Evolutionary conservation across 64 coral and sea anemone genomes (phyloP).

Genomic region (Pocillopora damicornis): DNA sequence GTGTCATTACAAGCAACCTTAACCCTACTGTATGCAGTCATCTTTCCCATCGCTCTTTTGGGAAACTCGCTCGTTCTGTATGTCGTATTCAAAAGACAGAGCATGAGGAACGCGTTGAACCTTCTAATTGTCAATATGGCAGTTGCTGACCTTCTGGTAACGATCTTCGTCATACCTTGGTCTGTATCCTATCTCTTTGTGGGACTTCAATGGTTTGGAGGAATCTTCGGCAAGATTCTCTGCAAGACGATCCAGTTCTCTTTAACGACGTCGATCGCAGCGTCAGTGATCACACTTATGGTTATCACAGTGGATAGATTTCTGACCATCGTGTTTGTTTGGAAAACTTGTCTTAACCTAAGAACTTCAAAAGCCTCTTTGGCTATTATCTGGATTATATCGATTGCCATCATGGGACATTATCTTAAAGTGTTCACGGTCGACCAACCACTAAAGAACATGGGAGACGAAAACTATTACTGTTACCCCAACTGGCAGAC

Average conservation of each 20-base stretch:
- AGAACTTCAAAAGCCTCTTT: slow-evolving; percentile 66
- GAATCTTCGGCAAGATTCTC: slow-evolving; percentile 64
- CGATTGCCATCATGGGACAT: slow-evolving; percentile 60
- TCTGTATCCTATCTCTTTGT: slow-evolving; percentile 64
- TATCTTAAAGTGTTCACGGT: slow-evolving; percentile 72
- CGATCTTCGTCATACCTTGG: slow-evolving; percentile 80
- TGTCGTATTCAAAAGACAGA: slow-evolving; percentile 75
- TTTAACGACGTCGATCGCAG: slow-evolving; percentile 62
- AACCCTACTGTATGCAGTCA: slow-evolving; percentile 70
- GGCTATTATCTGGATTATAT: slow-evolving; percentile 67
- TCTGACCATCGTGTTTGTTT: slow-evolving; percentile 76
- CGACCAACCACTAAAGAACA: not conserved
- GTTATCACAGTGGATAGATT: slow-evolving; percentile 84
- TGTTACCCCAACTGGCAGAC: slow-evolving; percentile 40
- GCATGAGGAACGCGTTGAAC: slow-evolving; percentile 73
- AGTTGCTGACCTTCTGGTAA: slow-evolving; percentile 73
- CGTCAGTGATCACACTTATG: slow-evolving; percentile 69
- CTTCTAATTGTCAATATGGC: slow-evolving; percentile 91
- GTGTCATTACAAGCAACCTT: slow-evolving; percentile 48
- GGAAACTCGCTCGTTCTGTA: slow-evolving; percentile 81
- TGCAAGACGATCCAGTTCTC: slow-evolving; percentile 77
- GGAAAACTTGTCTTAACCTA: slow-evolving; percentile 54
- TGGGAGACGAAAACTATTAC: slow-evolving; percentile 29
- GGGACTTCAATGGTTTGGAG: slow-evolving; percentile 68
- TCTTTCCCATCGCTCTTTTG: slow-evolving; percentile 79